phyloP scores from a whole-genome alignment of 2,113 vertebrate genomes.

The Ochotona curzoniae region DNA sequence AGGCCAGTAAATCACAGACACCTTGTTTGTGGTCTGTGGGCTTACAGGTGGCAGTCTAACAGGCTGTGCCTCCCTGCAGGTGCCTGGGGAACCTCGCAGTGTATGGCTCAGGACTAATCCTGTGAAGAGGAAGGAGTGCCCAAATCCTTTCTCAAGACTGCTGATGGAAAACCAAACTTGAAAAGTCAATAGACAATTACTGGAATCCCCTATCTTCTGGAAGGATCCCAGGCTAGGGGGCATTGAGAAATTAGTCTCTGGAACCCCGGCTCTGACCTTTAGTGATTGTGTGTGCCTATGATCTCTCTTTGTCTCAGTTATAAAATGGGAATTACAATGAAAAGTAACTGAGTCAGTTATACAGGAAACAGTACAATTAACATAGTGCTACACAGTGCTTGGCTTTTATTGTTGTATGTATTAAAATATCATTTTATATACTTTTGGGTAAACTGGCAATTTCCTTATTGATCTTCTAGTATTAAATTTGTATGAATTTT shows the following conservation, averaged over 20 bases:
- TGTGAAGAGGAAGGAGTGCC: slow-evolving; percentile 20
- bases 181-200: not conserved
- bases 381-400: not conserved
- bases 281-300: not conserved
- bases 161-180: slow-evolving; percentile 48
- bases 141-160: slow-evolving; percentile 56
- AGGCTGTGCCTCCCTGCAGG: slow-evolving; percentile 64
- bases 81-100: slow-evolving; percentile 30
- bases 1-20: slow-evolving; percentile 75
- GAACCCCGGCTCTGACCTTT: not conserved
- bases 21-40: slow-evolving; percentile 68
- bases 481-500: slow-evolving; percentile 8
- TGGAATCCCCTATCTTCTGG: slow-evolving; percentile 37
- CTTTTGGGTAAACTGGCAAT: not conserved
- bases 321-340: slow-evolving; percentile 32
- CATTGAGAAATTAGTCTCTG: not conserved
- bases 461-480: not conserved
- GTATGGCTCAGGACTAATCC: slow-evolving; percentile 57
- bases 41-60: slow-evolving; percentile 75
- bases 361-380: not conserved
- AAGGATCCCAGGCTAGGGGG: slow-evolving; percentile 2
- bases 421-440: slow-evolving; percentile 28
- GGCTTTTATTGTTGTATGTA: not conserved
- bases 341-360: slow-evolving; percentile 25
- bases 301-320: not conserved